A percentile compares a stretch with the other conserved stretches of the same genome.
These are phyloP conservation scores for Scalopus aquaticus DNA, from an alignment of 2,113 vertebrate species.

Conservation along the genomic window DNA sequence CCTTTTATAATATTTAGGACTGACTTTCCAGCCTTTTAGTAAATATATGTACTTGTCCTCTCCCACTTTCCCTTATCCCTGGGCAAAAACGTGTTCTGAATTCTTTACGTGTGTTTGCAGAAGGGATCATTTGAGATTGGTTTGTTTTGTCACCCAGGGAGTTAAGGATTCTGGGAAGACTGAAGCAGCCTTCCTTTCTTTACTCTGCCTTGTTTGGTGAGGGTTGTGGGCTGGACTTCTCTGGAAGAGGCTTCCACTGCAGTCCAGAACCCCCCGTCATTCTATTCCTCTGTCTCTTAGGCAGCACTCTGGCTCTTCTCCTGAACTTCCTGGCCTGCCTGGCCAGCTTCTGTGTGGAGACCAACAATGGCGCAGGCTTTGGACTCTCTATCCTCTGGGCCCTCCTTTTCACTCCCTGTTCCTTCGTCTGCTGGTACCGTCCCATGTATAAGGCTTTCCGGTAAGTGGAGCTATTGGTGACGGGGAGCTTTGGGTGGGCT, in stretches of 20 bases:
- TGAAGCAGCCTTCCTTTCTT: not conserved
- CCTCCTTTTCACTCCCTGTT: conserved; percentile 95
- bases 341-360: conserved; percentile 91
- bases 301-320: conserved; percentile 87
- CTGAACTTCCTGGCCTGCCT: conserved; percentile 93
- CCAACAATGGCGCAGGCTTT: conserved; percentile 85
- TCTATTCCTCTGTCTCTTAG: conserved; percentile 77
- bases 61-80: not conserved
- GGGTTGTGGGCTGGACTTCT: rapidly evolving
- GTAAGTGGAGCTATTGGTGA: conserved; percentile 75
- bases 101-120: not conserved
- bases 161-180: not conserved
- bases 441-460: conserved; percentile 98
- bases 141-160: not conserved
- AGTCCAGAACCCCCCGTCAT: not conserved
- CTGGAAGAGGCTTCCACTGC: rapidly evolving
- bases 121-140: not conserved
- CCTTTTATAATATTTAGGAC: not conserved
- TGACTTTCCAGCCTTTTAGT: not conserved
- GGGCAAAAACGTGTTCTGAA: not conserved
- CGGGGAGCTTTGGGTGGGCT: not conserved
- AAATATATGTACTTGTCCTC: not conserved
- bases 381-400: conserved; percentile 96
- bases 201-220: not conserved
- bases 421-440: conserved; percentile 97